phyloP scores from a whole-genome alignment of 2,888 invertebrate species.

The Oligia fasciuncula region DNA sequence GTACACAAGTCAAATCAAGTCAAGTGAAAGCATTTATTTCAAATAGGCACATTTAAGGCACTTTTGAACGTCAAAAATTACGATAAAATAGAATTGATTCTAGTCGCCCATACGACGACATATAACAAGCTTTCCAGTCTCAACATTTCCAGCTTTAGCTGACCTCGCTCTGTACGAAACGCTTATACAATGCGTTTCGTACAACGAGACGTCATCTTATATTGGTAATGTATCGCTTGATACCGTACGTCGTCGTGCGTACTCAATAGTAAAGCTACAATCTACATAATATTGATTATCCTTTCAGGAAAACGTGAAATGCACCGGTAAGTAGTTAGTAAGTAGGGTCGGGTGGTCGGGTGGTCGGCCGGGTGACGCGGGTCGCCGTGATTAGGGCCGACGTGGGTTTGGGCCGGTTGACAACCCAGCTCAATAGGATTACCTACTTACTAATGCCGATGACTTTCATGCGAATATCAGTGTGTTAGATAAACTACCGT shows the following conservation, averaged over 20 bases:
- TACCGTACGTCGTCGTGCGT: neutral
- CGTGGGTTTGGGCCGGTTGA: conserved; percentile 52
- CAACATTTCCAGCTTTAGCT: too few species aligned
- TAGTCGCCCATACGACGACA: too few species aligned
- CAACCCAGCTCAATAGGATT: conserved; percentile 57
- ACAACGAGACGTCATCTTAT: neutral
- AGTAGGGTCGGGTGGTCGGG: conserved; percentile 44
- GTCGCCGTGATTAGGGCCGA: conserved; percentile 61
- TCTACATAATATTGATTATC: conserved; percentile 36
- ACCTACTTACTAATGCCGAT: conserved; percentile 55
- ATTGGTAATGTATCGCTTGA: neutral
- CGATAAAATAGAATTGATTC: too few species aligned
- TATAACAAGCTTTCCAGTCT: too few species aligned
- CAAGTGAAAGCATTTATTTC: too few species aligned
- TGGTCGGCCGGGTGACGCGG: conserved; percentile 45
- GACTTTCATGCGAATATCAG: conserved; percentile 45
- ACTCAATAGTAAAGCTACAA: conserved; percentile 13
- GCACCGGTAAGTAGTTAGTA: conserved; percentile 51
- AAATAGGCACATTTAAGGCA: too few species aligned
- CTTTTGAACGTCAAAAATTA: too few species aligned
- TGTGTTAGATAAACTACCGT: conserved; percentile 18
- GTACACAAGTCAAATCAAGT: neutral
- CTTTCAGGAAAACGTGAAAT: conserved; percentile 45
- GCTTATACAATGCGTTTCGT: too few species aligned
- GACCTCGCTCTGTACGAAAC: too few species aligned